Percentiles rank a stretch among this genome's conserved stretches.
phyloP scores from a whole-genome alignment of 2,797 vertebrate species.

The Naso thynnoides region DNA sequence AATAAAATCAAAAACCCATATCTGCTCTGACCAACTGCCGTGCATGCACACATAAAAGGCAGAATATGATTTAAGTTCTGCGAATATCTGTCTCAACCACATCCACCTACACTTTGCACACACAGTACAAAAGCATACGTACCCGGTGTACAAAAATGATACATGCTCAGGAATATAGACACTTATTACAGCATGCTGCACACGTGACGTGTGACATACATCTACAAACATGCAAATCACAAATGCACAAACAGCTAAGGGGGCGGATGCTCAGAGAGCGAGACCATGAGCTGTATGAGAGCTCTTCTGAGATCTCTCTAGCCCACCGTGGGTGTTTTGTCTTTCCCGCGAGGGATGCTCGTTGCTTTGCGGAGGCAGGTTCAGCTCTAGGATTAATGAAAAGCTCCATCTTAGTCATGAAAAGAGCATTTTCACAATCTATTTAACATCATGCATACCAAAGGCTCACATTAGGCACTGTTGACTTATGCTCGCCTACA shows the following conservation, averaged over 20 bases:
- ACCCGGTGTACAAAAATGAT: conserved; percentile 26
- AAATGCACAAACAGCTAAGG: conserved; percentile 51
- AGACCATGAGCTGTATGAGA: conserved; percentile 72
- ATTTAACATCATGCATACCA: conserved; percentile 83
- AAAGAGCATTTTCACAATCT: conserved; percentile 84
- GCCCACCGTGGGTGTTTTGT: conserved; percentile 84
- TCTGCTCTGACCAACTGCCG: conserved; percentile 64
- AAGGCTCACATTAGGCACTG: conserved; percentile 77
- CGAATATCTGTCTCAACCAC: conserved; percentile 69
- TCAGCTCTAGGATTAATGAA: conserved; percentile 86
- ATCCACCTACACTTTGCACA: conserved; percentile 73
- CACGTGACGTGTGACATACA: conserved; percentile 38
- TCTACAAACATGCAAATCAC: conserved; percentile 62
- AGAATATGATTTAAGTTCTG: conserved; percentile 65
- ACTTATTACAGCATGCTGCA: conserved; percentile 34
- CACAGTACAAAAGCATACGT: conserved; percentile 57
- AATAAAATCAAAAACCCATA: conserved; percentile 64
- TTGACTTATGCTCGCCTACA: conserved; percentile 82
- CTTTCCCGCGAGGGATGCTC: conserved; percentile 82
- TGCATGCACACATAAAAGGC: conserved; percentile 54
- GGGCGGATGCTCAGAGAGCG: conserved; percentile 64
- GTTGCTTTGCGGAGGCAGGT: conserved; percentile 85
- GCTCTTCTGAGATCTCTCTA: conserved; percentile 75
- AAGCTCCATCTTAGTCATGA: conserved; percentile 85
- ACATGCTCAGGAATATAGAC: conserved; percentile 27